Evolutionary conservation across 2,888 invertebrate genomes (phyloP), one percentile per base, ranked within the genome.

Genomic region (Theretra japonica): DNA sequence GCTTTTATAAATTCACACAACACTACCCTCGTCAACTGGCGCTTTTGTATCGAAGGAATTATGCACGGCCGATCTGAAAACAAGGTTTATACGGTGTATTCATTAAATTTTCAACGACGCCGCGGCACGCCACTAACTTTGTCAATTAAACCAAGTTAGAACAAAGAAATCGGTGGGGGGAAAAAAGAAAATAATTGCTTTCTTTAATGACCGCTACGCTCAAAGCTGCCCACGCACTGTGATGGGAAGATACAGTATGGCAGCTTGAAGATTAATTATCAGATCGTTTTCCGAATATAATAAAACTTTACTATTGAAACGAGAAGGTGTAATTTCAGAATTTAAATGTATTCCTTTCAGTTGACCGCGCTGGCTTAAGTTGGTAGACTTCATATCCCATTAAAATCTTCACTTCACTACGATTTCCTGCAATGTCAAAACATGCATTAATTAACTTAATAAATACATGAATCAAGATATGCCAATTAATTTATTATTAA

Each of bases 141-240:
- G 86, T 88, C 90, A 92, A 92, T 92, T 92, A 92, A 91, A 90
- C 88, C 81, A 85, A 89, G 83, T 90, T 87, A 79, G 82, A 83
- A 88, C 88, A 89, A 89, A 88, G 86, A 85, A 85, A 82, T 80
- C 77, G 73, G 65, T 76, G 77, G 76, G 70, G 77, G 82, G 86
- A 88, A 88, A 87, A 88, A 88, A 77, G 83, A 83, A 90, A 90
- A 90, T 88, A 90, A 91, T 89, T 88, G 87, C 87, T 89, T 89
- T 87, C 86, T 84, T 86, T 91, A 92, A 91, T 88, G 91, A 90
- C 85, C 88, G 85, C 78, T 77, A 79, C 79, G 80, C 76, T 82
- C 81, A 80, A 82, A 82, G 75, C 75, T 78, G 72, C 73, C 74
- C 75, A 70, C 59, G 60, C 73, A 70, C 72, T 69, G 53, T 70